Conservation (phyloP, 2,113 vertebrate species). For the Engraulis encrasicolus region DNA sequence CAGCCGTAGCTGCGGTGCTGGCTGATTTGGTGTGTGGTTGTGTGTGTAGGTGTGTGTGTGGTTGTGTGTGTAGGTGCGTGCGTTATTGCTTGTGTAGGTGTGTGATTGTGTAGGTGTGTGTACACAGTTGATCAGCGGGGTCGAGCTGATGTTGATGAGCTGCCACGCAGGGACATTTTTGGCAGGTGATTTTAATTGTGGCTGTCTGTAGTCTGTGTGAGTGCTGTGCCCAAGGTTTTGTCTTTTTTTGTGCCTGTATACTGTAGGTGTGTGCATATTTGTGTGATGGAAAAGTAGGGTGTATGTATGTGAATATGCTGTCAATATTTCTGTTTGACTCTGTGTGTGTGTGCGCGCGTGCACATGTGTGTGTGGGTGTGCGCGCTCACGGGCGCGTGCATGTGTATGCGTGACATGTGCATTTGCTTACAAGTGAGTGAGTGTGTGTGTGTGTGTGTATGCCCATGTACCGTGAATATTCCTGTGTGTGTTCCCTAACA, state of each 20-base stretch:
- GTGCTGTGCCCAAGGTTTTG: not conserved
- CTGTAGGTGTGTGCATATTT: too few species aligned
- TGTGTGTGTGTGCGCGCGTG: not conserved
- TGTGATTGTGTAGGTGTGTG: too few species aligned
- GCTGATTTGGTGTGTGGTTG: constrained; percentile 33
- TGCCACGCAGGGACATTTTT: not conserved
- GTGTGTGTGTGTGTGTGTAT: constrained; percentile 10
- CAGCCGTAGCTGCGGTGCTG: constrained; percentile 9
- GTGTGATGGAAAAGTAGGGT: too few species aligned
- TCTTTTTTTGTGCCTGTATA: not conserved
- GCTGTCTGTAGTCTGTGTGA: constrained; percentile 19
- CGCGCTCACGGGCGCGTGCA: not conserved
- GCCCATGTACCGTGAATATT: not conserved
- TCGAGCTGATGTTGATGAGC: constrained; percentile 32
- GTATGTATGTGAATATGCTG: not conserved
- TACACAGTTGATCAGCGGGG: constrained; percentile 31
- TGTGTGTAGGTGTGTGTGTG: too few species aligned
- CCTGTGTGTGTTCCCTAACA: constrained; percentile 14
- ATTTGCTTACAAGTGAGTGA: not conserved
- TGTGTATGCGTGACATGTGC: not conserved
- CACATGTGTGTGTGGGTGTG: constrained; percentile 5
- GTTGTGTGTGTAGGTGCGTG: too few species aligned
- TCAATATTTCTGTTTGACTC: not conserved
- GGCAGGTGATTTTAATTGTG: not conserved
- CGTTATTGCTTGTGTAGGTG: too few species aligned